Evolutionary conservation across 2,888 invertebrate genomes (phyloP), one percentile per base, ranked within the genome.

Genomic region (Apodemia zela): DNA sequence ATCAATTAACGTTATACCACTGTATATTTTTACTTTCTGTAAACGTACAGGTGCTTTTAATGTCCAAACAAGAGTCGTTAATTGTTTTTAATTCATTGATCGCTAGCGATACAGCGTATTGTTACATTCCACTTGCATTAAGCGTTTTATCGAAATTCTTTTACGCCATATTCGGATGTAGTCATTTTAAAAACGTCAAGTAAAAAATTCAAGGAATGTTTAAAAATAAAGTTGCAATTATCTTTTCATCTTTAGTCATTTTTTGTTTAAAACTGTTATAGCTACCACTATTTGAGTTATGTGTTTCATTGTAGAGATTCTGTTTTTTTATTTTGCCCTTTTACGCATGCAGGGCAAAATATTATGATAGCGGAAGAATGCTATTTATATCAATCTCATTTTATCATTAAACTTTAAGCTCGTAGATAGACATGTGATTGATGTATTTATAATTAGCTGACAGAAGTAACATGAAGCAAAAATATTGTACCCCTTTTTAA

Each of bases 61-160:
- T 51, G 51, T 51, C 51, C 51, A 51, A 51, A 51, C 51, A 51
- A 51, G 51, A 51, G 25, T 51, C 21, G 51, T 51, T 51, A 51
- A 51, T 51, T 51, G 51, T 51, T 13, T 51, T 21, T 51, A 51
- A 51, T 51, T 51, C 51, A 51, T 51, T 21, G 51, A 51, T 51
- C 21, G 51, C 13, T 51, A 51, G 25, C 51, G 25, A 51, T 51
- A 51, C 25, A 51, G 25, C 51, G 51, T 51, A 51, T 51, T 51
- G 51, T 51, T 51, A 18, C 51, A 51, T 51, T 51, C 51, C 51
- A 21, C 25, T 6, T 51, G 21, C 51, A 51, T 51, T 51, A 51
- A 51, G 51, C 21, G 51, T 51, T 51, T 51, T 51, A 51, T 51
- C 21, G 51, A 51, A 51, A 51, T 51, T 21, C 51, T 25, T 51